Conservation (phyloP, 1,140 invertebrate species). For the Eriocheir sinensis region DNA sequence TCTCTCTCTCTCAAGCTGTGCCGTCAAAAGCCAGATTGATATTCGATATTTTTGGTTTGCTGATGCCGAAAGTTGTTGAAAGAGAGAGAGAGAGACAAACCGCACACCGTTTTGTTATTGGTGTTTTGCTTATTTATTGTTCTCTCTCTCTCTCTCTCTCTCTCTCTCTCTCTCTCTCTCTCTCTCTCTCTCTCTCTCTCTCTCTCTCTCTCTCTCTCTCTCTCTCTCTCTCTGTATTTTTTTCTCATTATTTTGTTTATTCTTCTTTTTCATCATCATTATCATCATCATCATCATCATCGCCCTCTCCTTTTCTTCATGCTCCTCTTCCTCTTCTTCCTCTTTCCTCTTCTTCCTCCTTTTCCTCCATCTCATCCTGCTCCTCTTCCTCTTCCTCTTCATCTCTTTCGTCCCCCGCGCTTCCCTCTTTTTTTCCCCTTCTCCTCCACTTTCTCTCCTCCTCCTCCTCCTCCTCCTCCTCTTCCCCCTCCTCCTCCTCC, state of each 20-base stretch:
- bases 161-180: background rate
- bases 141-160: background rate
- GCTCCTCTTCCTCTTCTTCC: background rate
- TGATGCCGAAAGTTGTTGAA: background rate
- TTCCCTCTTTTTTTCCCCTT: too few species aligned
- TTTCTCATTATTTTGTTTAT: background rate
- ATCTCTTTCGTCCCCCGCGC: too few species aligned
- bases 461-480: background rate
- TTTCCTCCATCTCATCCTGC: background rate
- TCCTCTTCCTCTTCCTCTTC: background rate
- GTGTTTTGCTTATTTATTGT: background rate
- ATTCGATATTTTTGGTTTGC: background rate
- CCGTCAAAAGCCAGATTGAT: background rate
- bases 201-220: constrained; percentile 5
- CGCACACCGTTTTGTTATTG: too few species aligned
- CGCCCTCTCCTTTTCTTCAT: background rate
- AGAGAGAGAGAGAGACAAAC: too few species aligned
- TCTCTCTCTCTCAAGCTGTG: too few species aligned
- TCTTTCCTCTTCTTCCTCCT: background rate
- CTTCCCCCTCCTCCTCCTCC: background rate
- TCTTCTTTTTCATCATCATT: background rate
- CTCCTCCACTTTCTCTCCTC: background rate
- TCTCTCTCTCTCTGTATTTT: constrained; percentile 11
- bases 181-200: background rate
- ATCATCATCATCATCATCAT: background rate